These are phyloP conservation scores for Apostichopus californicus DNA, from an alignment of 35 echinoderm and acorn worm genomes.

Conservation along the genomic window DNA sequence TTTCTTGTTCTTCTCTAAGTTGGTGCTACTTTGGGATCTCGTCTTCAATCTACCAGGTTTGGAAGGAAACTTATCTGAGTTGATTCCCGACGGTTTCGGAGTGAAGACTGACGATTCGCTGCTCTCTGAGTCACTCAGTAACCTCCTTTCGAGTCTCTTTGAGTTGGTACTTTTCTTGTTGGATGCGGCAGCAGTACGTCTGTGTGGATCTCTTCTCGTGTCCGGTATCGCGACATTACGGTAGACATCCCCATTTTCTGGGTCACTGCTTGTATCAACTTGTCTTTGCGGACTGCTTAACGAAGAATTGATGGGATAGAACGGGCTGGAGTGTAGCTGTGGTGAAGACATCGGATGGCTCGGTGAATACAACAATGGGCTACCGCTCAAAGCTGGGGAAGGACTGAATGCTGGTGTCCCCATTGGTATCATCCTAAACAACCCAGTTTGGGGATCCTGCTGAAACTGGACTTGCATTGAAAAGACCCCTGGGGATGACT, in stretches of 20 bases:
- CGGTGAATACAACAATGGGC: neutral
- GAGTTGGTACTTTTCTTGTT: constrained; percentile 55
- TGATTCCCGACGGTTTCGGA: constrained; percentile 2
- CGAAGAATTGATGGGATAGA: constrained; percentile 13
- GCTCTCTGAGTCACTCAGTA: constrained; percentile 89
- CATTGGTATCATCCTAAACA: constrained; percentile 80
- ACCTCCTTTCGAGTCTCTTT: neutral
- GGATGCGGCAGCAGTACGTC: constrained; percentile 42
- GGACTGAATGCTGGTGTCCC: constrained; percentile 47
- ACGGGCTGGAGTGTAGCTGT: constrained; percentile 6
- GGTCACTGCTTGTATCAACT: constrained; percentile 57
- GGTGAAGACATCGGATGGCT: neutral
- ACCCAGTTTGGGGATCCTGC: constrained; percentile 89
- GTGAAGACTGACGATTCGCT: constrained; percentile 81
- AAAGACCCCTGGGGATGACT: constrained; percentile 25
- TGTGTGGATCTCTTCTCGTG: constrained; percentile 56
- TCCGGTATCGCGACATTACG: constrained; percentile 31
- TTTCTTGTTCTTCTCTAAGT: constrained; percentile 43
- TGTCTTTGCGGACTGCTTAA: neutral
- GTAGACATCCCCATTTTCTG: constrained; percentile 18
- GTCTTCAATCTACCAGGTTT: constrained; percentile 45
- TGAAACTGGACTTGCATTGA: constrained; percentile 84
- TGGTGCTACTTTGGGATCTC: constrained; percentile 58
- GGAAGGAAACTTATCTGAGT: constrained; percentile 26
- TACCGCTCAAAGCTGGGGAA: constrained; percentile 44